Percentiles rank a stretch among this genome's conserved stretches.
These are phyloP conservation scores for Sparus aurata DNA, from an alignment of 2,797 vertebrate species.

Conservation along the genomic window DNA sequence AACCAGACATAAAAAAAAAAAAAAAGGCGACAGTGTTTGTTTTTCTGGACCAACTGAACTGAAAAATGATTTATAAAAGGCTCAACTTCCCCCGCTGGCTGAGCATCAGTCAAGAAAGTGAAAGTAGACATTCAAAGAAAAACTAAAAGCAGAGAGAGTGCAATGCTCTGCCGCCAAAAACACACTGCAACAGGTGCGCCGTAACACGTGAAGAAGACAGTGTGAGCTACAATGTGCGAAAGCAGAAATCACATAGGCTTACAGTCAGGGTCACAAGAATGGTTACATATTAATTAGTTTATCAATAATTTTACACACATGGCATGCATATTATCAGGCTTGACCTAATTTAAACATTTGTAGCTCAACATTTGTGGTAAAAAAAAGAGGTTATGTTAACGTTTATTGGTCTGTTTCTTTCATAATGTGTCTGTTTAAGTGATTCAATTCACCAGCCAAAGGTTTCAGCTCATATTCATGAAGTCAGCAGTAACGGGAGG, in stretches of 20 bases:
- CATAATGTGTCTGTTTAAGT: not conserved
- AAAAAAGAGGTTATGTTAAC: not conserved
- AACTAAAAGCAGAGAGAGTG: not conserved
- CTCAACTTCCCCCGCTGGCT: not conserved
- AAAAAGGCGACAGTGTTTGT: not conserved
- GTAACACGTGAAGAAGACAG: not conserved
- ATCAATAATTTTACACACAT: not conserved
- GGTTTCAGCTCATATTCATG: not conserved
- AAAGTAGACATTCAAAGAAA: not conserved
- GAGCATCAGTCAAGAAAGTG: not conserved
- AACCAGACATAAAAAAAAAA: no score
- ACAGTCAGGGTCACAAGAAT: not conserved
- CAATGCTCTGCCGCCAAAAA: not conserved
- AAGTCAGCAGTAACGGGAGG: constrained; percentile 14
- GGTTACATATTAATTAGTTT: not conserved
- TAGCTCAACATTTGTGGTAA: not conserved
- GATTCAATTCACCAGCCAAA: not conserved
- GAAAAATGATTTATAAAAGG: constrained; percentile 3
- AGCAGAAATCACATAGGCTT: not conserved
- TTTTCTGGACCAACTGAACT: not conserved
- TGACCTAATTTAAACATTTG: no score
- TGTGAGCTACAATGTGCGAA: no score
- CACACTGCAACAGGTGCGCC: not conserved
- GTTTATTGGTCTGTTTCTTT: not conserved
- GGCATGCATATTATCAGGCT: not conserved